These are phyloP conservation scores for Pyrocephalus nanus DNA, from an alignment of 2,797 vertebrate genomes.

Conservation along the genomic window DNA sequence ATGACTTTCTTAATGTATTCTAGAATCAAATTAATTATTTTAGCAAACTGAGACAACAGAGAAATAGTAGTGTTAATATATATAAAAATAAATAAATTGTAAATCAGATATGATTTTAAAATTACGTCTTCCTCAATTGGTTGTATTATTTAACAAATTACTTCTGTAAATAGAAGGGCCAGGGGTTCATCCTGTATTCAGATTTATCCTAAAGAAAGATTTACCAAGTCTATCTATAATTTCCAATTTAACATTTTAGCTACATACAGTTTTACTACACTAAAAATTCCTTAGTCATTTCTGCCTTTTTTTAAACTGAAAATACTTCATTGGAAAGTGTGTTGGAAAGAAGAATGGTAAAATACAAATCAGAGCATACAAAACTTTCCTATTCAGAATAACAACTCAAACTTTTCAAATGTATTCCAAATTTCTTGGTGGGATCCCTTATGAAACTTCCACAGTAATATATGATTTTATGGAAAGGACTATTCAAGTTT, in stretches of 20 bases:
- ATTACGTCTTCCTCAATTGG: background rate
- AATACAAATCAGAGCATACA: background rate
- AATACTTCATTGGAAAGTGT: background rate
- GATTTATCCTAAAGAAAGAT: background rate
- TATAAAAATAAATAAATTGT: background rate
- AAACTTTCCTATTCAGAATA: background rate
- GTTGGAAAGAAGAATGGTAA: background rate
- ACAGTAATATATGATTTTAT: background rate
- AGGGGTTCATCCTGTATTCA: background rate
- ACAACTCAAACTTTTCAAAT: background rate
- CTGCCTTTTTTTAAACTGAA: background rate
- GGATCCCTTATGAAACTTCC: background rate
- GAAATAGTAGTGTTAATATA: background rate
- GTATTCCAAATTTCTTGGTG: background rate
- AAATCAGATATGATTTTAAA: background rate
- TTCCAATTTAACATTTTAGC: background rate
- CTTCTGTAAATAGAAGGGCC: background rate
- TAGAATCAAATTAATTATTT: background rate
- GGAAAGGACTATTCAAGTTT: background rate
- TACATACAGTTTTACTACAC: background rate
- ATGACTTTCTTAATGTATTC: background rate
- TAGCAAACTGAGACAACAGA: background rate
- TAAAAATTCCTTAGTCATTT: background rate
- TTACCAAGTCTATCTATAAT: background rate
- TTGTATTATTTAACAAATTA: background rate